Evolutionary conservation across 2,113 vertebrate genomes (phyloP).

Genomic region (Percina caprodes): DNA sequence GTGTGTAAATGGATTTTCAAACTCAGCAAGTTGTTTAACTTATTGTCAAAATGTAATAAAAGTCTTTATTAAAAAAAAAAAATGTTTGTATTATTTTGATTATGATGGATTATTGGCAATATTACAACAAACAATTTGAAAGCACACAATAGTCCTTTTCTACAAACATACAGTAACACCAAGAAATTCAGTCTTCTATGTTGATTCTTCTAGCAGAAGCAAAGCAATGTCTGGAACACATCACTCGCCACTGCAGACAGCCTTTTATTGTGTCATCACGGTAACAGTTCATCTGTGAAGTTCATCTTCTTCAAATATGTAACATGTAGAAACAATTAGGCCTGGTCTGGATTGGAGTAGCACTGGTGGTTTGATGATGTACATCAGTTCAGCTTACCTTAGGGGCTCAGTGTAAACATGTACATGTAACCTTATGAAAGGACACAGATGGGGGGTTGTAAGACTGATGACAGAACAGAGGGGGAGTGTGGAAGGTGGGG

Average conservation of each 20-base stretch:
- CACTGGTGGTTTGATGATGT: constrained; percentile 42
- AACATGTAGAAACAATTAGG: constrained; percentile 52
- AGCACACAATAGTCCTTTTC: not conserved
- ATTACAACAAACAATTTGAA: not conserved
- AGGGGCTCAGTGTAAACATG: constrained; percentile 41
- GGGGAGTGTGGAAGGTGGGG: not conserved
- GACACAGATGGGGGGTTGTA: constrained; percentile 26
- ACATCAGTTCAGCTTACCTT: constrained; percentile 60
- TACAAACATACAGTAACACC: not conserved
- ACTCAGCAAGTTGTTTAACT: constrained; percentile 79
- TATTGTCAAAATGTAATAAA: constrained; percentile 82
- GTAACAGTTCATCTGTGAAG: constrained; percentile 20
- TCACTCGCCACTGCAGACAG: constrained; percentile 10
- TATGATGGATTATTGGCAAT: not conserved
- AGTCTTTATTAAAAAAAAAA: constrained; percentile 49
- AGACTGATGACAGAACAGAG: constrained; percentile 40
- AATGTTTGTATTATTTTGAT: not conserved
- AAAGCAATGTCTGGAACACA: constrained; percentile 26
- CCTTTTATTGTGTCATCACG: constrained; percentile 5
- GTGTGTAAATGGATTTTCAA: constrained; percentile 74
- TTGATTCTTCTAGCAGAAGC: not conserved
- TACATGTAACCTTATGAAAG: constrained; percentile 29
- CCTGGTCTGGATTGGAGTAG: not conserved
- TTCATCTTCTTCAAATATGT: constrained; percentile 13
- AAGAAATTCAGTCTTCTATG: not conserved